Evolutionary conservation across 2,888 invertebrate genomes (phyloP), one percentile per base, ranked within the genome.

Genomic region (Iphiclides podalirius): DNA sequence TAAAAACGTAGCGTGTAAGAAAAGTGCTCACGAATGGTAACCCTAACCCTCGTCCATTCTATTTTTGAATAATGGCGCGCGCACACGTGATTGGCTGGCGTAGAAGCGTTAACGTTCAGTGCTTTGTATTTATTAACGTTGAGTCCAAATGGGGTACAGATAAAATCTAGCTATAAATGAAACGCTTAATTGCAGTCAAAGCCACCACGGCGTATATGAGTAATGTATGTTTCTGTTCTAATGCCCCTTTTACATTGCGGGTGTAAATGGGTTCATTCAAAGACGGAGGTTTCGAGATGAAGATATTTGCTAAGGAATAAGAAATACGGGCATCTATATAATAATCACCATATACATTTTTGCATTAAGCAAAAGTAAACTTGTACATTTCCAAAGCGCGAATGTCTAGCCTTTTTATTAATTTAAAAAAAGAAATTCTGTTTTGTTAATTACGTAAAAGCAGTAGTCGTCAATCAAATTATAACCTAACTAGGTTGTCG

Each of bases 21-120:
- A n/a, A n/a, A n/a, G n/a, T n/a, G n/a, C n/a, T n/a, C n/a, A n/a
- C n/a, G 33, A 44, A 39, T 49, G 49, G 44, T 44, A 35, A 44
- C 49, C 49, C 49, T 49, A 49, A 11, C 16, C 62, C 15, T 57
- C 61, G 63, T 63, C 71, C 74, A 72, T 81, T 80, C 81, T 74
- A 81, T 82, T 80, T 82, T 82, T 86, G 81, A 87, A 82, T 81
- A 79, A 85, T 81, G 70, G 77, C 75, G 72, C 75, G 74, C 73
- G 64, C 70, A 73, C 83, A 78, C 77, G 83, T 85, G 85, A 87
- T 85, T 84, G 83, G 85, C 66, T 70, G 70, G 66, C 57, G 63
- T 61, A 53, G 66, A 65, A 63, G 64, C 66, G 63, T 59, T 61
- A 64, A 64, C 64, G 61, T 66, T 67, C 66, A 58, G 57, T 62